phyloP scores from a whole-genome alignment of 2,888 invertebrate genomes.

The Tetrapedia diversipes region DNA sequence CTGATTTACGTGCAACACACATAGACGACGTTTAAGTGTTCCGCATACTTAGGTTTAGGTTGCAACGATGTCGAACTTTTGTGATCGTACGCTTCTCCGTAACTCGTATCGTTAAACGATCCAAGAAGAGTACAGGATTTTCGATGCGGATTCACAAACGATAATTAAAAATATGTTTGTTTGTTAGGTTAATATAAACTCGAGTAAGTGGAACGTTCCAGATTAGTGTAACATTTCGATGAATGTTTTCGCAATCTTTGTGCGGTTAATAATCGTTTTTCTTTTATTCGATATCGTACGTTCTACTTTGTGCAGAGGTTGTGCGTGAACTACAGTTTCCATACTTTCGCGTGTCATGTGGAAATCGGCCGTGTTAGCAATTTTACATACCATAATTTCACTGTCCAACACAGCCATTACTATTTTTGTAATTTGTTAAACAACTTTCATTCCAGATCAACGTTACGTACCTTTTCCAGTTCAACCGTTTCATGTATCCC shows the following conservation, averaged over 20 bases:
- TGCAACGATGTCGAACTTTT: slow-evolving; percentile 21
- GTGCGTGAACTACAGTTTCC: slow-evolving; percentile 39
- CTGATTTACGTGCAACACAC: slow-evolving; percentile 35
- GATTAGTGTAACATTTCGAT: neutral
- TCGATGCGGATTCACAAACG: neutral
- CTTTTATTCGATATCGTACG: neutral
- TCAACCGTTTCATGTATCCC: too few relatives aligned
- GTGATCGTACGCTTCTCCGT: neutral
- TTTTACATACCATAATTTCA: slow-evolving; percentile 37
- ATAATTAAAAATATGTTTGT: neutral
- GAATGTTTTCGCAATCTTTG: neutral
- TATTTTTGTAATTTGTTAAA: slow-evolving; percentile 34
- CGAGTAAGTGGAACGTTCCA: neutral
- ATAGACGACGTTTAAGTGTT: slow-evolving; percentile 31
- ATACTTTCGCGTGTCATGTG: slow-evolving; percentile 59
- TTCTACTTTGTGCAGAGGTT: slow-evolving; percentile 36
- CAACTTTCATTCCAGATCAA: slow-evolving; percentile 15
- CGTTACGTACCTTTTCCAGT: neutral
- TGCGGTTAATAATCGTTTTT: neutral
- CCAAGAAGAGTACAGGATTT: neutral
- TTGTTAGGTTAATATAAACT: neutral
- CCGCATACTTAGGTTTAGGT: slow-evolving; percentile 49
- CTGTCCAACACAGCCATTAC: slow-evolving; percentile 25
- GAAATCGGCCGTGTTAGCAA: slow-evolving; percentile 42
- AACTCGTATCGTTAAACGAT: neutral